Percentiles rank a stretch among this genome's conserved stretches.
phyloP scores from a whole-genome alignment of 1,140 invertebrate species.

The Bombus pyrosoma region DNA sequence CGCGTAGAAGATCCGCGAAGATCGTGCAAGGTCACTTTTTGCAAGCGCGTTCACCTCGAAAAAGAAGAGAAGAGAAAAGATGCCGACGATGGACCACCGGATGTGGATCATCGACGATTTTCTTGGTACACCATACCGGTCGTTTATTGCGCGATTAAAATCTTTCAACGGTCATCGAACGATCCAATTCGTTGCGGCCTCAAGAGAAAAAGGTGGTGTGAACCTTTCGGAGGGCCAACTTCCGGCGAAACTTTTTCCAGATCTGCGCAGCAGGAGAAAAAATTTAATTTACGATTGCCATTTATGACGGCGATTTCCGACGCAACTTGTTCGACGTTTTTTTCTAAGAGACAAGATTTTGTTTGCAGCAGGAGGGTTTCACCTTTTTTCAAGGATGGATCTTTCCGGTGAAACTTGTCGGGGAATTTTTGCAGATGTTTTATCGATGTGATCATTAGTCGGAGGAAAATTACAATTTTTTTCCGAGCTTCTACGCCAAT shows the following conservation, averaged over 20 bases:
- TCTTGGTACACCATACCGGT: constrained; percentile 33
- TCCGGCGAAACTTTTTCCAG: background rate
- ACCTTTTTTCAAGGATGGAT: background rate
- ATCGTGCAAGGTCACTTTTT: constrained; percentile 71
- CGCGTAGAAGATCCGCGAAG: constrained; percentile 42
- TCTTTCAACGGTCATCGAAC: constrained; percentile 22
- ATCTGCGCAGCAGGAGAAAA: background rate
- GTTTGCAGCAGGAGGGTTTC: background rate
- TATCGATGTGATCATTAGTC: too few relatives aligned
- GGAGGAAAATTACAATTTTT: too few relatives aligned
- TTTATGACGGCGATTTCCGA: background rate
- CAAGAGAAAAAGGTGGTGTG: background rate
- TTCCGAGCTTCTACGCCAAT: too few relatives aligned
- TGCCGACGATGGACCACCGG: constrained; percentile 52
- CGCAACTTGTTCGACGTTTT: background rate
- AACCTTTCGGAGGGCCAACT: background rate
- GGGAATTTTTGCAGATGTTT: too few relatives aligned
- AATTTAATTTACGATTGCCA: background rate
- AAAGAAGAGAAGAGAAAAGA: constrained; percentile 9
- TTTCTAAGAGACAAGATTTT: background rate
- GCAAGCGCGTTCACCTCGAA: constrained; percentile 66
- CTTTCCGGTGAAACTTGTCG: too few relatives aligned
- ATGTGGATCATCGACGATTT: constrained; percentile 54
- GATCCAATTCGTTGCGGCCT: background rate
- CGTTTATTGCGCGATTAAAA: constrained; percentile 56